Conservation (phyloP, 2,113 vertebrate species). For the Malaclemys terrapin region DNA sequence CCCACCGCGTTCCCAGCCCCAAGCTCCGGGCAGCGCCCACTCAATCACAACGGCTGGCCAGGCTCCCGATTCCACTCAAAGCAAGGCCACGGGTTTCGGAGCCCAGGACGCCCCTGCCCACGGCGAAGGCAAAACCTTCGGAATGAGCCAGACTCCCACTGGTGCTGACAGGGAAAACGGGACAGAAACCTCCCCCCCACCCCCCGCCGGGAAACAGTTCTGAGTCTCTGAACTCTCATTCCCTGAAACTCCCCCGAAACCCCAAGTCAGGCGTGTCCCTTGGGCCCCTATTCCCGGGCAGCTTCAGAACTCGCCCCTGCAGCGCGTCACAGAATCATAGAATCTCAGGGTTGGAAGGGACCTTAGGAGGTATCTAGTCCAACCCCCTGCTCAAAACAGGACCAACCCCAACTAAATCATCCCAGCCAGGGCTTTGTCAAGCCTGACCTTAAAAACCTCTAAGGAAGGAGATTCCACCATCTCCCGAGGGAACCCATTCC, state of each 20-base stretch:
- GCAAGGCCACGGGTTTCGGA: rapidly evolving
- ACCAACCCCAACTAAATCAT: no score
- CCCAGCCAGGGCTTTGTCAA: no score
- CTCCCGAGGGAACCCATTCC: no score
- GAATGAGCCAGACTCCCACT: background rate
- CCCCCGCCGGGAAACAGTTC: background rate
- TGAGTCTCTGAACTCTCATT: background rate
- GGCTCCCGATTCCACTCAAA: background rate
- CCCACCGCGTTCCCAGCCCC: background rate
- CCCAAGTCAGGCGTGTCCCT: background rate
- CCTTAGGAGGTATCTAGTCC: no score
- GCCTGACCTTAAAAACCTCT: no score
- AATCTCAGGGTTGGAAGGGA: no score
- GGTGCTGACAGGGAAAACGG: background rate
- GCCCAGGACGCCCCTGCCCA: background rate
- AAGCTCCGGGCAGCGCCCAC: background rate
- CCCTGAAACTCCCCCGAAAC: background rate
- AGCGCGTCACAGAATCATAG: no score
- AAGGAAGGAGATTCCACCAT: no score
- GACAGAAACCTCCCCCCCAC: background rate
- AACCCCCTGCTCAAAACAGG: no score
- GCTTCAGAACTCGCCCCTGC: background rate
- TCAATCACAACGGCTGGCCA: background rate
- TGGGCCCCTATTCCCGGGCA: no score
- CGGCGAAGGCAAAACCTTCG: background rate